These are phyloP conservation scores for Meteorus colon DNA, from an alignment of 2,888 invertebrate species.

Conservation along the genomic window DNA sequence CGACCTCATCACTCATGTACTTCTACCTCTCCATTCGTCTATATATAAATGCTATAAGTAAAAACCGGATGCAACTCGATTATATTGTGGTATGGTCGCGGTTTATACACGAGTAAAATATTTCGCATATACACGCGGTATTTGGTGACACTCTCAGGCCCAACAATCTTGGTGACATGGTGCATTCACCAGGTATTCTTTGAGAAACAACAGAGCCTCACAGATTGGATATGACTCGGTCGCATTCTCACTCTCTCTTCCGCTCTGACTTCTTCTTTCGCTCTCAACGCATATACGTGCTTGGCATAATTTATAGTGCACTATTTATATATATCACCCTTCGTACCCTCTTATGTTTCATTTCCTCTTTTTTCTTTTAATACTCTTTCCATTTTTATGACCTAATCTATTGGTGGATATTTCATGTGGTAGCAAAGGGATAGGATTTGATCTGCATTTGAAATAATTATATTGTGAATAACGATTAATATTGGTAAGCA, in stretches of 20 bases:
- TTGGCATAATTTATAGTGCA: constrained; percentile 64
- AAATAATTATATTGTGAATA: too few relatives aligned
- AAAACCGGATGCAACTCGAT: constrained; percentile 34
- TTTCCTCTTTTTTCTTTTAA: too few relatives aligned
- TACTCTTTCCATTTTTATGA: too few relatives aligned
- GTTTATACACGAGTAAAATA: constrained; percentile 48
- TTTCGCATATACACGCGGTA: constrained; percentile 40
- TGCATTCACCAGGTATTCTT: constrained; percentile 53
- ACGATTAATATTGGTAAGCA: too few relatives aligned
- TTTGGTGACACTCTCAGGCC: constrained; percentile 40
- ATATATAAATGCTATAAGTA: constrained; percentile 20
- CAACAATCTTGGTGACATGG: constrained; percentile 48
- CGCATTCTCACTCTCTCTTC: neutral
- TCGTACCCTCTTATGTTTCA: constrained; percentile 33
- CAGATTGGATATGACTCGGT: constrained; percentile 50
- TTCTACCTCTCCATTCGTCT: neutral
- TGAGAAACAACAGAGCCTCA: constrained; percentile 53
- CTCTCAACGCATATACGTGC: constrained; percentile 56
- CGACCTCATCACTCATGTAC: constrained; percentile 4
- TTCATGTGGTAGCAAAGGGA: too few relatives aligned
- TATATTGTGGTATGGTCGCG: constrained; percentile 54
- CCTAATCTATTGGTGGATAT: too few relatives aligned
- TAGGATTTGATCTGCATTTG: too few relatives aligned
- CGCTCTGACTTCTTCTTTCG: constrained; percentile 48
- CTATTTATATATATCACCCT: constrained; percentile 59